Evolutionary conservation across 1,140 invertebrate genomes (phyloP), one percentile per base, ranked within the genome.

Genomic region (Venustaconcha ellipsiformis): DNA sequence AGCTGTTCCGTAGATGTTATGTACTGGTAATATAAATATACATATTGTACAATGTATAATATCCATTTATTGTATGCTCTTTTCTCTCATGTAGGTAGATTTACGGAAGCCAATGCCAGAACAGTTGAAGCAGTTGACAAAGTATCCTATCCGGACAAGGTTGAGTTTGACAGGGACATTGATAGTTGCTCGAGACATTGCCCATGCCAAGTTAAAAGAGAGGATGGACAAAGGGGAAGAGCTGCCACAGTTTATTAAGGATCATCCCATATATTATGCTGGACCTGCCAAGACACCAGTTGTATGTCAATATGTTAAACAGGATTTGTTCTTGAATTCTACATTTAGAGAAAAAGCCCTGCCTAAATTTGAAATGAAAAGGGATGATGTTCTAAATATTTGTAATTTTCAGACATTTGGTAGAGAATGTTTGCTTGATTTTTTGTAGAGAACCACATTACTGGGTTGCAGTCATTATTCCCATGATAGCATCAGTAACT

Each of bases 231-330:
- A 68, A 17, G 89, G 88, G 1, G 81, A 89, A 63, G 87, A 84
- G 23, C 75, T 90, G 37, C 90, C 90, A 14, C 87, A 90, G 69
- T 90, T 90, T 72, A 78, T 89, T 13, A 90, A 89, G 70, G 84
- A 90, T 58, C 89, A 90, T 76, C 90, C 90, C 12, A 86, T 90
- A 14, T 90, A 90, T 78, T 90, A 90, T 80, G 90, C 90, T 74
- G 90, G 90, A n/a, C 89, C 89, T 23, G 89, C 89, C 18, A 90
- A 90, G 76, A 89, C 89, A 57, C 89, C 89, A 14, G 82, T 88
- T 79, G 88, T 89, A 70, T 23, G 73, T 70, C 17, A 20, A 73
- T 67, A 15, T 23, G 20, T 67, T 57, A n/a, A 26, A 59, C 8
- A 48, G 59, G 26, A 15, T 30, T 14, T 55, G 14, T 58, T 20